Conservation (phyloP, 1,140 invertebrate species). For the Hyphantria cunea region DNA sequence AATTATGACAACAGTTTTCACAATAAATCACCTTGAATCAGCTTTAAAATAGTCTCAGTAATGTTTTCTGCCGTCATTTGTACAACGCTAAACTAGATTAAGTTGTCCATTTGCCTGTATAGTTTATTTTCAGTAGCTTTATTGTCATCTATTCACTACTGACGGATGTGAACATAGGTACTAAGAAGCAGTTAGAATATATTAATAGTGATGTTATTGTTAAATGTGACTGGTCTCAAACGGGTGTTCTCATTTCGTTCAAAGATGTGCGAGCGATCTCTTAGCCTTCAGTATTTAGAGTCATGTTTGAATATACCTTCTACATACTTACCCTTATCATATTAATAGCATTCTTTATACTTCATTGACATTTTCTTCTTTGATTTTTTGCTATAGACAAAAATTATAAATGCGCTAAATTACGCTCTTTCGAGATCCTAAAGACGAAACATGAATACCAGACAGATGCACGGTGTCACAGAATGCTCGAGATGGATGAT, state of each 20-base stretch:
- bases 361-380: no score
- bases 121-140: not conserved
- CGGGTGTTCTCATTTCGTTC: not conserved
- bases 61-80: not conserved
- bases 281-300: no score
- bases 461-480: no score
- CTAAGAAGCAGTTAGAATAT: not conserved
- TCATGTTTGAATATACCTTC: no score
- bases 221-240: not conserved
- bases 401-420: no score
- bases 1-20: not conserved
- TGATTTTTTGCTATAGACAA: no score
- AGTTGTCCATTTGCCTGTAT: not conserved
- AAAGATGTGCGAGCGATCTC: no score
- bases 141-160: not conserved
- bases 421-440: no score
- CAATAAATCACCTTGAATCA: not conserved
- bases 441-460: no score
- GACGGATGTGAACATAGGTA: not conserved
- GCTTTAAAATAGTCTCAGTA: not conserved
- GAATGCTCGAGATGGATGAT: no score
- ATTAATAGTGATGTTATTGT: not conserved
- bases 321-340: no score
- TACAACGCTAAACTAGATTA: not conserved
- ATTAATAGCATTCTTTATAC: no score